Percentiles rank a stretch among this genome's conserved stretches.
Conservation (phyloP, 2,888 invertebrate genomes). For the Callinectes sapidus region DNA sequence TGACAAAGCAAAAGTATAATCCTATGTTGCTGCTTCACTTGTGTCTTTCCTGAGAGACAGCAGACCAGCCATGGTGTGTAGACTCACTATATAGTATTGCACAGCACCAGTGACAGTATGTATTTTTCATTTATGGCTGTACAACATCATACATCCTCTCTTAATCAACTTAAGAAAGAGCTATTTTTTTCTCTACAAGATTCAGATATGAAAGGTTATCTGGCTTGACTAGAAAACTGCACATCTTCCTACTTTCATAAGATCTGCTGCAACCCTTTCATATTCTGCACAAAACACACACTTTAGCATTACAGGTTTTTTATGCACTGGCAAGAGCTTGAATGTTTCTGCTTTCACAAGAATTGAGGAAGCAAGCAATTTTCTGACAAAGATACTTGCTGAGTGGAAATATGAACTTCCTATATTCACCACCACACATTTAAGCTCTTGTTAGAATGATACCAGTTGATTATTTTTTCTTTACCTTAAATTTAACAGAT, state of each 20-base stretch:
- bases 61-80: not conserved
- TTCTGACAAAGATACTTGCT: not conserved
- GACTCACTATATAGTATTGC: not conserved
- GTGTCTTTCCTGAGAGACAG: not conserved
- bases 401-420: not conserved
- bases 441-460: not conserved
- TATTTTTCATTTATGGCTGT: not conserved
- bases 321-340: not conserved
- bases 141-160: not conserved
- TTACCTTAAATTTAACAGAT: not conserved
- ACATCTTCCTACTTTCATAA: not conserved
- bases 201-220: not conserved
- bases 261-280: too few relatives aligned
- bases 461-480: not conserved
- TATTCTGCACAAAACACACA: too few relatives aligned
- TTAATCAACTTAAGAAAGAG: not conserved
- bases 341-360: constrained; percentile 6
- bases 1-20: not conserved
- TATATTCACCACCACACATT: not conserved
- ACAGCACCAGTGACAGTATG: not conserved
- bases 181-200: not conserved
- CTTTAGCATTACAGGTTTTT: too few relatives aligned
- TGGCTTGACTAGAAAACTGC: not conserved
- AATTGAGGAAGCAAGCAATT: constrained; percentile 10
- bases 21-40: not conserved